phyloP scores from a whole-genome alignment of 2,888 invertebrate species.

The Drosophila peninsularis region DNA sequence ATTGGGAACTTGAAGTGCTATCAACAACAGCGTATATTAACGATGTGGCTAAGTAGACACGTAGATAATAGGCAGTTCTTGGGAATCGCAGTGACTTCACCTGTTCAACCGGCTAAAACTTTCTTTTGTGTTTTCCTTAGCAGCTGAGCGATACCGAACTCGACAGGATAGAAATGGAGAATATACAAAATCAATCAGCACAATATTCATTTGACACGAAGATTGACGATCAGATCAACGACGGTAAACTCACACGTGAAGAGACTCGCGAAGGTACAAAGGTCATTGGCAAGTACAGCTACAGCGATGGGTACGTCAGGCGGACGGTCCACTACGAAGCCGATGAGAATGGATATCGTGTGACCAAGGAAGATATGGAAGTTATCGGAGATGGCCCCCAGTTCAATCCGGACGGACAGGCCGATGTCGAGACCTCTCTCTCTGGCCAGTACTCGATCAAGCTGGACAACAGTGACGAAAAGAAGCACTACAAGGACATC shows the following conservation, averaged over 20 bases:
- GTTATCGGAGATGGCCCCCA: conserved; percentile 86
- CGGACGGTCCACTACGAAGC: conserved; percentile 87
- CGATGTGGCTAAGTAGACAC: conserved; percentile 16
- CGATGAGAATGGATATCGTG: conserved; percentile 87
- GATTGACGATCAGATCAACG: conserved; percentile 85
- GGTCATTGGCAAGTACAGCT: conserved; percentile 86
- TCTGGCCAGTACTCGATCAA: conserved; percentile 85
- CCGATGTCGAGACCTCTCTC: conserved; percentile 84
- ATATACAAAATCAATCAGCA: conserved; percentile 84
- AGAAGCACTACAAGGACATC: conserved; percentile 80
- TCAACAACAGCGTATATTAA: conserved; percentile 10
- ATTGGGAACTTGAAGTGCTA: conserved; percentile 8
- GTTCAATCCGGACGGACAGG: conserved; percentile 85
- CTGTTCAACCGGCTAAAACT: not conserved
- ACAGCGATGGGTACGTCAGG: conserved; percentile 87
- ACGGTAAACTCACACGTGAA: conserved; percentile 82
- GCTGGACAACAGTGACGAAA: conserved; percentile 82
- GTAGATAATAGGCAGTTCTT: conserved; percentile 10
- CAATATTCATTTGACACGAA: conserved; percentile 85
- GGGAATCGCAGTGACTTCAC: conserved; percentile 10
- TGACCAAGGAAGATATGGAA: conserved; percentile 85
- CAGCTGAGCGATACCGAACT: conserved; percentile 30
- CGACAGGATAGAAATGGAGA: conserved; percentile 57
- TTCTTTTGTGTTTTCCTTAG: not conserved
- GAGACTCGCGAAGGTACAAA: conserved; percentile 84